Evolutionary conservation across 2,113 vertebrate species (phyloP).

Genomic region (Ramphastos sulfuratus): DNA sequence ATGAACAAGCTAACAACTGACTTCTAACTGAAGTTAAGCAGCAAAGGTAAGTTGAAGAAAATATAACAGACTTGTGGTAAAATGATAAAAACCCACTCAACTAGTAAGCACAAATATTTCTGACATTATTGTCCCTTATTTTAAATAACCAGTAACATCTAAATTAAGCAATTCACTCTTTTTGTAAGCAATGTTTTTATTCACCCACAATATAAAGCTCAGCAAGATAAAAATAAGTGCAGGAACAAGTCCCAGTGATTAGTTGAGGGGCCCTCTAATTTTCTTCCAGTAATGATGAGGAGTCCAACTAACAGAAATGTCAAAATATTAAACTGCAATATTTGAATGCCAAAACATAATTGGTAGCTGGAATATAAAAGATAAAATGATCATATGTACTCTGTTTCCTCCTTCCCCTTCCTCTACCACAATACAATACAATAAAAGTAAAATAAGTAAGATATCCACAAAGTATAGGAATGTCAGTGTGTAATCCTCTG

Average conservation of each 20-base stretch:
- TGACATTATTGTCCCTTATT: not conserved
- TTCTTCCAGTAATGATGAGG: not conserved
- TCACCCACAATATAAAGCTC: not conserved
- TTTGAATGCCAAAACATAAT: not conserved
- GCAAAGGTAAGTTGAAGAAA: not conserved
- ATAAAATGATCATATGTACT: not conserved
- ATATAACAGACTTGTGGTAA: not conserved
- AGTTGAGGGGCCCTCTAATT: not conserved
- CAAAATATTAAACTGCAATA: not conserved
- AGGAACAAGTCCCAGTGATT: not conserved
- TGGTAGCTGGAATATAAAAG: not conserved
- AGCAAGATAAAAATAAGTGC: not conserved
- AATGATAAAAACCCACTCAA: not conserved
- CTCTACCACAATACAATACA: not conserved
- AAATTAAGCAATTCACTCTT: not conserved
- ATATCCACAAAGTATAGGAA: not conserved
- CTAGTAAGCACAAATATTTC: not conserved
- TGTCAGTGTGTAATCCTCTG: not conserved
- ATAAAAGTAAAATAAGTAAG: not conserved
- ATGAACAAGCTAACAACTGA: not conserved
- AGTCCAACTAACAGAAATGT: not conserved
- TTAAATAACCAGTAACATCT: not conserved
- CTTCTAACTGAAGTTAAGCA: not conserved
- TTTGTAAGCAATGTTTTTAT: not conserved
- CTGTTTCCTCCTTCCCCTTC: not conserved